Percentiles rank a stretch among this genome's conserved stretches.
These are phyloP conservation scores for Agapostemon virescens DNA, from an alignment of 2,888 invertebrate species.

Conservation along the genomic window DNA sequence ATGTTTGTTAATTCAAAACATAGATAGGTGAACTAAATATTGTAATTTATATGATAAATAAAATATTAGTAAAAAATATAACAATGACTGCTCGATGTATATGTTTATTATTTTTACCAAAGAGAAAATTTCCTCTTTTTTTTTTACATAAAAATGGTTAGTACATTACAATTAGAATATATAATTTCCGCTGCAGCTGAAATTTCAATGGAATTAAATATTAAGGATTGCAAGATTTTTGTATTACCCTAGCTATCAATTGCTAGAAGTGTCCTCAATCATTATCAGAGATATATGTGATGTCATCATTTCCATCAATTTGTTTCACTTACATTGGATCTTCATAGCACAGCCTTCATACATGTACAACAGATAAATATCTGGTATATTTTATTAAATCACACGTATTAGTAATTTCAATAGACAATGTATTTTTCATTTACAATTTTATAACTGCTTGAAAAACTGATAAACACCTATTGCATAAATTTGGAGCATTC, in stretches of 20 bases:
- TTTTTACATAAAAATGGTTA: not conserved
- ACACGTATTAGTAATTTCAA: not conserved
- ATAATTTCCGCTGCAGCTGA: slow-evolving; percentile 12
- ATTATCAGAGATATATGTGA: slow-evolving; percentile 47
- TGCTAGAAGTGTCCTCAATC: slow-evolving; percentile 40
- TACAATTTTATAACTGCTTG: not conserved
- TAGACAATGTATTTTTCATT: not conserved
- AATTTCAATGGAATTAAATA: slow-evolving; percentile 26
- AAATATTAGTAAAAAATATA: slow-evolving; percentile 9
- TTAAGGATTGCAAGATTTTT: slow-evolving; percentile 47
- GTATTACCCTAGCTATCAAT: slow-evolving; percentile 16
- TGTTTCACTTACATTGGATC: slow-evolving; percentile 32
- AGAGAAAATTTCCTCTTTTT: not conserved
- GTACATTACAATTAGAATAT: not conserved
- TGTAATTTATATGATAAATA: slow-evolving; percentile 5
- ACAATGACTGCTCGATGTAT: not conserved
- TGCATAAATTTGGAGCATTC: not conserved
- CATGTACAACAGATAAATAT: not conserved
- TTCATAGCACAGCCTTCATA: slow-evolving; percentile 9
- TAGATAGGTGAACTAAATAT: not conserved
- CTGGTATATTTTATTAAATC: slow-evolving; percentile 22
- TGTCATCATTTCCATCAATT: slow-evolving; percentile 4
- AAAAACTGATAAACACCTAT: not conserved
- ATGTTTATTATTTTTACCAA: slow-evolving; percentile 5
- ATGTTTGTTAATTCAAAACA: not conserved